Percentiles rank a stretch among this genome's conserved stretches.
phyloP scores from a whole-genome alignment of 2,888 invertebrate genomes.

The Plusia festucae region DNA sequence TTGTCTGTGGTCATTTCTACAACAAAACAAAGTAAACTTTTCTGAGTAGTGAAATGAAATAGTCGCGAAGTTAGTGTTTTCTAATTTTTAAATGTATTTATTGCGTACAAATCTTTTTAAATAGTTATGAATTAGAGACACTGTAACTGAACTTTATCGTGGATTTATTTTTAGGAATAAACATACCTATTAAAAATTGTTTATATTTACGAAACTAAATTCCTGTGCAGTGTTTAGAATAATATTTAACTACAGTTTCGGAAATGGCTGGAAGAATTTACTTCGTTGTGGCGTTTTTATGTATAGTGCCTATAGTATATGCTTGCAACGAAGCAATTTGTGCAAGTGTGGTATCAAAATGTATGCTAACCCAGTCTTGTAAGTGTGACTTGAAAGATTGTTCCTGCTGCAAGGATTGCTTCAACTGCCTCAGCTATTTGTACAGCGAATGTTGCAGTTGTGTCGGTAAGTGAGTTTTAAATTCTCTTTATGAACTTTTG shows the following conservation, averaged over 20 bases:
- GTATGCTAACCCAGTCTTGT: conserved; percentile 98
- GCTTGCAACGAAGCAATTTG: conserved; percentile 98
- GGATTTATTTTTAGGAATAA: not conserved
- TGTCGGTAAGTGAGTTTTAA: conserved; percentile 94
- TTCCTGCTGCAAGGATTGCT: conserved; percentile 98
- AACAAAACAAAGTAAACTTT: conserved; percentile 39
- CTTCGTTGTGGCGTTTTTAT: conserved; percentile 73
- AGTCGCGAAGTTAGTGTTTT: conserved; percentile 18
- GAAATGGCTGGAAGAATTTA: conserved; percentile 80
- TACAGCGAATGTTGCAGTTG: conserved; percentile 99
- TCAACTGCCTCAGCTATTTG: conserved; percentile 95
- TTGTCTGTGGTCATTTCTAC: conserved; percentile 10
- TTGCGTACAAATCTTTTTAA: conserved; percentile 5
- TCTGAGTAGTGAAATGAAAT: not conserved
- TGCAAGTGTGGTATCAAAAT: conserved; percentile 98
- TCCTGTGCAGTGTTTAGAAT: conserved; percentile 64
- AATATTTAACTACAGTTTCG: conserved; percentile 55
- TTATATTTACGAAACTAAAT: conserved; percentile 68
- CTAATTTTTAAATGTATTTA: not conserved
- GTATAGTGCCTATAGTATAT: conserved; percentile 79
- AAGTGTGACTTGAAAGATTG: conserved; percentile 98
- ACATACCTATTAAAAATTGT: conserved; percentile 53
- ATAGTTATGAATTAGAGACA: not conserved
- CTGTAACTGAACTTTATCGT: not conserved
- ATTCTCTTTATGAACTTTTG: too few relatives aligned